Base-by-base conservation (phyloP, 23 tunicate genomes). In the Ascidia mentula region DNA sequence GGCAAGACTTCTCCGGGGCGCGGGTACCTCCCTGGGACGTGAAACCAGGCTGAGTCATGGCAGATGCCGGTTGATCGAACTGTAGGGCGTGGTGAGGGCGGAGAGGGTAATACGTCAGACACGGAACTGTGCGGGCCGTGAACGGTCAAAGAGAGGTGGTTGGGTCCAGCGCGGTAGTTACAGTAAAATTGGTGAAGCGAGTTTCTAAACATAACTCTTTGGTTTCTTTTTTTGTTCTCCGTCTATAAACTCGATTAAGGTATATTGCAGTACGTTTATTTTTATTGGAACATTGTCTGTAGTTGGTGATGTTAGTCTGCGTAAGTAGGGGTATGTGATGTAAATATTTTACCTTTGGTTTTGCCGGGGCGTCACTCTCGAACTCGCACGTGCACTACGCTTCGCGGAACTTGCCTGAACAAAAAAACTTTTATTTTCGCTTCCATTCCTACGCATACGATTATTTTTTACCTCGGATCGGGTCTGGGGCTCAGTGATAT, bases 11-110 rank as follows among this genome's bases (percentile, higher is more conserved):
- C 34, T 22, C 96, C 96, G 20, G 90, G 90, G 33, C 42, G 72
- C 20, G 36, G n/a, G 80, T 91, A 91, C 39, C 96, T 69, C 13
- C 90, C 96, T 0, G 96, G 96, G 0, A 91, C 96, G 77, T 91
- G 80, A 39, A 35, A 91, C 96, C 96, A 91, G 1, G 96, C 90
- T 26, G 87, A 80, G 40, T 86, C 81, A 60, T 91, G 96, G 69
- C 20, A 37, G 37, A 81, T 37, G 60, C 80, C 90, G 24, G 73
- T 53, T 8, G 77, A 46, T 77, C 79, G 20, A 6, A 38, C 71
- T 31, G 40, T 77, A 18, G 18, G 31, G 0, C 86, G 60, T 30
- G 79, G 32, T 6, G 85, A 73, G 3, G 70, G 72, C 37, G 83
- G 83, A 0, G 87, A 69, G 26, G 65, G 75, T 7, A 77, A 83